Percentiles rank a stretch among this genome's conserved stretches.
Evolutionary conservation across 2,888 invertebrate genomes (phyloP).

Genomic region (Athalia cordata): DNA sequence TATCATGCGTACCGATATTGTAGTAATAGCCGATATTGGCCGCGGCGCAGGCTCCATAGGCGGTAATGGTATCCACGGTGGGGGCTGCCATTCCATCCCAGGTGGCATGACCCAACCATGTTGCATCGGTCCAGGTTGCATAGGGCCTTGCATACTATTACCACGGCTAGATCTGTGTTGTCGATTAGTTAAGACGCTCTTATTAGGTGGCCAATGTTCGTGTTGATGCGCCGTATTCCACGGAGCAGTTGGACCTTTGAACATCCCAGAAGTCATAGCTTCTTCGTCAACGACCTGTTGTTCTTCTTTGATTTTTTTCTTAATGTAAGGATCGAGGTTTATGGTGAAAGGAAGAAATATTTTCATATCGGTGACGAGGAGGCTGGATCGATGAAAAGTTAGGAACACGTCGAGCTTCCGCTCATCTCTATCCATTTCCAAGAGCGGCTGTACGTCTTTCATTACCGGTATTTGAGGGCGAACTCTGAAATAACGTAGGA

Average conservation of each 20-base stretch:
- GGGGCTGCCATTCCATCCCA: slow-evolving; percentile 64
- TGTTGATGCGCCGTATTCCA: slow-evolving; percentile 66
- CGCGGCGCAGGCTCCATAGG: slow-evolving; percentile 68
- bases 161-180: slow-evolving; percentile 56
- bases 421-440: slow-evolving; percentile 96
- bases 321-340: slow-evolving; percentile 97
- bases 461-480: slow-evolving; percentile 87
- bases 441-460: slow-evolving; percentile 90
- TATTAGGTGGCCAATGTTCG: slow-evolving; percentile 56
- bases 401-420: slow-evolving; percentile 96
- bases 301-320: slow-evolving; percentile 95
- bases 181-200: slow-evolving; percentile 52
- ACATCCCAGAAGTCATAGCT: slow-evolving; percentile 51
- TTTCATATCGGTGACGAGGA: slow-evolving; percentile 91
- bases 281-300: slow-evolving; percentile 81
- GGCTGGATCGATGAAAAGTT: slow-evolving; percentile 89
- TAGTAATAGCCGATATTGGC: slow-evolving; percentile 72
- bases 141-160: slow-evolving; percentile 53
- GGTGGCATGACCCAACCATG: slow-evolving; percentile 61
- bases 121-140: slow-evolving; percentile 7
- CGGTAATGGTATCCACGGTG: slow-evolving; percentile 66
- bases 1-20: slow-evolving; percentile 70
- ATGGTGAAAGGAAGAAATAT: slow-evolving; percentile 98
- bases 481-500: slow-evolving; percentile 77
- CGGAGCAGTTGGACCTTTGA: slow-evolving; percentile 56